phyloP scores from a whole-genome alignment of 2,797 vertebrate genomes.

The Halcyon smyrnensis region DNA sequence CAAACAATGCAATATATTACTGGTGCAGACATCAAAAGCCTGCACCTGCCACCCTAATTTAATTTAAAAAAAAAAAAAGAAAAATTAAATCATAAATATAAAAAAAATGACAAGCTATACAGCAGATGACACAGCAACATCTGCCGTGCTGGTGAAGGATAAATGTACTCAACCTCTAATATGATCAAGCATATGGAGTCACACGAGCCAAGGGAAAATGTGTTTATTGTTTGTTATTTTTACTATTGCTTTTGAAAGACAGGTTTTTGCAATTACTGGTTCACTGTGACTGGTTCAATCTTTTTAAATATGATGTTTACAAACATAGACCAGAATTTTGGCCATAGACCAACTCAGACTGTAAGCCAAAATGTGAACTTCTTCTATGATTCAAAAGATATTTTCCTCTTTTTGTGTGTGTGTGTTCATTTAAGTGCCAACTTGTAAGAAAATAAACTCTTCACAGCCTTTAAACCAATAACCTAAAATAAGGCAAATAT shows the following conservation, averaged over 20 bases:
- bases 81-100: not conserved
- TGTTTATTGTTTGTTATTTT: not conserved
- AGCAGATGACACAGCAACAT: slow-evolving; percentile 1
- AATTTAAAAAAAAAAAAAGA: slow-evolving; percentile 2
- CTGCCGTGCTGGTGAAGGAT: not conserved
- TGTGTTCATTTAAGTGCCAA: not conserved
- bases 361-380: not conserved
- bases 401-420: not conserved
- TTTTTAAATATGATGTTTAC: not conserved
- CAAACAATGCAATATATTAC: not conserved
- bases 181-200: slow-evolving; percentile 17
- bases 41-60: not conserved
- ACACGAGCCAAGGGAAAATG: not conserved
- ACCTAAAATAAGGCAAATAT: not conserved
- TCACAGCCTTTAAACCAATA: not conserved
- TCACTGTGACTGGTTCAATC: not conserved
- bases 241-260: not conserved
- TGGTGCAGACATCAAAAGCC: not conserved
- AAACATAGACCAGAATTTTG: not conserved
- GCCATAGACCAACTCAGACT: not conserved
- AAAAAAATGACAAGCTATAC: not conserved
- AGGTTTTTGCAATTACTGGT: not conserved
- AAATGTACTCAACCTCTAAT: slow-evolving; percentile 22
- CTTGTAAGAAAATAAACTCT: not conserved
- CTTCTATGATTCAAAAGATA: not conserved